These are phyloP conservation scores for Caenorhabditis latens DNA, from an alignment of 1,140 invertebrate species.

Conservation along the genomic window DNA sequence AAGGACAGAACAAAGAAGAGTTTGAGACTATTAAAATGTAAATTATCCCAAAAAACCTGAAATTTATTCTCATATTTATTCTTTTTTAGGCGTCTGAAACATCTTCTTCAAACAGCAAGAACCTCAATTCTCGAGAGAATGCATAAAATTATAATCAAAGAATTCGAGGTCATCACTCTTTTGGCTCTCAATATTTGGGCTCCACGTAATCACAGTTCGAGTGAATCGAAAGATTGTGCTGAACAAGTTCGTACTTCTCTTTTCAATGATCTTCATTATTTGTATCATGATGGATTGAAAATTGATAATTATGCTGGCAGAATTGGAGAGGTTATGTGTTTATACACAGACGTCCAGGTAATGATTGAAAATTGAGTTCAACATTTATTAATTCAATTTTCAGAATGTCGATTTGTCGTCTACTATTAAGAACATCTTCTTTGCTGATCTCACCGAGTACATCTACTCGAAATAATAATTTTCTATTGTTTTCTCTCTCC, in stretches of 20 bases:
- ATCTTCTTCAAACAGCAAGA: background rate
- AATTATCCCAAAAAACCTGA: background rate
- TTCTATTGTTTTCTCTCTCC: background rate
- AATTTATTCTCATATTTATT: background rate
- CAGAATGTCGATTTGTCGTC: slow-evolving; percentile 13
- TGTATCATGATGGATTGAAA: slow-evolving; percentile 31
- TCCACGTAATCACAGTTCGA: background rate
- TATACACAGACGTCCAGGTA: slow-evolving; percentile 22
- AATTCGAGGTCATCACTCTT: slow-evolving; percentile 35
- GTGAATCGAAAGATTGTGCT: background rate
- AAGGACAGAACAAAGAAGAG: background rate
- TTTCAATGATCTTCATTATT: slow-evolving; percentile 43
- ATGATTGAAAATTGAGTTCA: background rate
- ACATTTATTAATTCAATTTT: background rate
- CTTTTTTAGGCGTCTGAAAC: background rate
- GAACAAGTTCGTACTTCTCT: background rate
- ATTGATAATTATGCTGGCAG: slow-evolving; percentile 32
- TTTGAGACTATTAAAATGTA: background rate
- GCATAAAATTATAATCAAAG: slow-evolving; percentile 32
- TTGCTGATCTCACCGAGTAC: background rate
- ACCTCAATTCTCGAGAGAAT: slow-evolving; percentile 23
- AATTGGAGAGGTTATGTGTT: slow-evolving; percentile 40
- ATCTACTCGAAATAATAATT: background rate
- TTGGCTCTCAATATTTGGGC: slow-evolving; percentile 41
- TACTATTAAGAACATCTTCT: background rate